Evolutionary conservation across 2,797 vertebrate genomes (phyloP).

Genomic region (Leptoclinus maculatus): DNA sequence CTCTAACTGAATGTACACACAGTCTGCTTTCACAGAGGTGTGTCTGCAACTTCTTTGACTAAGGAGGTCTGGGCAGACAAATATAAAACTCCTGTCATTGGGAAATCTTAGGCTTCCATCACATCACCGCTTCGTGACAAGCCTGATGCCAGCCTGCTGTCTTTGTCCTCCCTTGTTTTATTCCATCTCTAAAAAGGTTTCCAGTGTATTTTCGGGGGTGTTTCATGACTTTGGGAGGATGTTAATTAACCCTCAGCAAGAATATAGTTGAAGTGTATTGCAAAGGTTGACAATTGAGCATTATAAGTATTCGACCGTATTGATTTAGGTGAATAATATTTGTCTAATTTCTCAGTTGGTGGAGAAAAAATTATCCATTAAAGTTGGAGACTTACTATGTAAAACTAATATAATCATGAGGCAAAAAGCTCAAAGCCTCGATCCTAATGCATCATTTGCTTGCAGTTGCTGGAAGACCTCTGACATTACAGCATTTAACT

Average conservation of each 20-base stretch:
- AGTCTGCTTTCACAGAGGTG: slow-evolving; percentile 15
- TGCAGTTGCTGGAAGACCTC: background rate
- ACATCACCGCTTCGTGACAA: background rate
- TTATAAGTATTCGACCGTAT: no score
- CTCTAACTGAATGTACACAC: slow-evolving; percentile 11
- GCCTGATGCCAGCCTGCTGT: background rate
- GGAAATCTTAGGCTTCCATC: slow-evolving; percentile 13
- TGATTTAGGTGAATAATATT: no score
- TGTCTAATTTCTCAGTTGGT: slow-evolving; percentile 6
- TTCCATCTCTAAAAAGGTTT: background rate
- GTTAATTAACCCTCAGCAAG: background rate
- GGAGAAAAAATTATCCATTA: background rate
- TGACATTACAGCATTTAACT: background rate
- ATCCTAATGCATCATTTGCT: slow-evolving; percentile 1
- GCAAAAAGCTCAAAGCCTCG: background rate
- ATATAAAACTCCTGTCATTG: slow-evolving; percentile 21
- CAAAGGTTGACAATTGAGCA: background rate
- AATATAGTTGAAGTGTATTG: background rate
- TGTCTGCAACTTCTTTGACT: slow-evolving; percentile 28
- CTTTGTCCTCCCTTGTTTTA: background rate
- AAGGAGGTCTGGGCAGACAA: slow-evolving; percentile 29
- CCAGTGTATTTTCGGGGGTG: background rate
- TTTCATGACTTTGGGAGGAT: background rate
- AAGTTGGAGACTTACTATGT: slow-evolving; percentile 3
- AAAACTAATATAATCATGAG: slow-evolving; percentile 6